Percentiles rank a stretch among this genome's conserved stretches.
phyloP scores from a whole-genome alignment of 1,140 invertebrate genomes.

The Akabosia matsudoensis region DNA sequence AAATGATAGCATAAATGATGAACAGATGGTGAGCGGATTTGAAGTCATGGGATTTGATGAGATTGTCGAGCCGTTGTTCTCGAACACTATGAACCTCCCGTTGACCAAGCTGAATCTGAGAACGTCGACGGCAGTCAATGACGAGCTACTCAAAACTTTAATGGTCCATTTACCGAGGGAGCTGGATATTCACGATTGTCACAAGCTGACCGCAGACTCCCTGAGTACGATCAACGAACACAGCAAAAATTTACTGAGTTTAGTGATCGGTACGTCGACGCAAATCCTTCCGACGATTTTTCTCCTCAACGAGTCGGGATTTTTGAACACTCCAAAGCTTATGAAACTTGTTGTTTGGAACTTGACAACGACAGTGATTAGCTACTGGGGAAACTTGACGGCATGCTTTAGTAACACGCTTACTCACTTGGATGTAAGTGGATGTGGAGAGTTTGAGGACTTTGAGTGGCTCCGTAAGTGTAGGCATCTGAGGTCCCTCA shows the following conservation, averaged over 20 bases:
- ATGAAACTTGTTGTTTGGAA: constrained; percentile 17
- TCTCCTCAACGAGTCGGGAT: not conserved
- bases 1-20: not conserved
- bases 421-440: constrained; percentile 74
- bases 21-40: not conserved
- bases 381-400: constrained; percentile 26
- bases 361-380: not conserved
- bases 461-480: constrained; percentile 19
- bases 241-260: constrained; percentile 50
- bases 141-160: constrained; percentile 65
- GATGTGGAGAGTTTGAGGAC: constrained; percentile 58
- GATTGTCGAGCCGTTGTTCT: constrained; percentile 43
- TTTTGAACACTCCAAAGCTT: not conserved
- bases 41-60: constrained; percentile 32
- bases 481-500: not conserved
- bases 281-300: constrained; percentile 45
- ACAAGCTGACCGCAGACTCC: constrained; percentile 60
- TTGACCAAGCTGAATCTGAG: constrained; percentile 67
- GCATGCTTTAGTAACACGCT: constrained; percentile 56
- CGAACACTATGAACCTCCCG: constrained; percentile 63
- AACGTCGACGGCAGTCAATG: constrained; percentile 64
- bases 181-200: constrained; percentile 70
- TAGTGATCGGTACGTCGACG: constrained; percentile 50
- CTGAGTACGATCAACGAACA: constrained; percentile 60
- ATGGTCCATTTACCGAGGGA: constrained; percentile 67